A percentile compares a stretch with the other conserved stretches of the same genome.
Evolutionary conservation across 2,888 invertebrate species (phyloP).

Genomic region (Lasioglossum morio): DNA sequence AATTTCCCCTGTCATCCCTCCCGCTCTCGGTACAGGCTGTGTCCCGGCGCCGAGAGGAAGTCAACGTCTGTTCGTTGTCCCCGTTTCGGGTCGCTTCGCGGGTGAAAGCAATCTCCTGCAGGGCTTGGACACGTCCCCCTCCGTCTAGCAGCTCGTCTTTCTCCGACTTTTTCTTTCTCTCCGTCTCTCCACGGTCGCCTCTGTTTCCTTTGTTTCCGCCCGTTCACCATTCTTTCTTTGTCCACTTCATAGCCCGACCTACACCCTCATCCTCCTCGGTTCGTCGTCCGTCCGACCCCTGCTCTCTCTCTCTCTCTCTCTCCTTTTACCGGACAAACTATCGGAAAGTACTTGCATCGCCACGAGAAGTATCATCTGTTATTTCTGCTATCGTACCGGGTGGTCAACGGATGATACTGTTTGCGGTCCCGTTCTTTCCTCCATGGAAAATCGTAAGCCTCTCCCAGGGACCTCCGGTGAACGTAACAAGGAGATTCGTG

Average conservation of each 20-base stretch:
- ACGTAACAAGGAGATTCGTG: neutral
- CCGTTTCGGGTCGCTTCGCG: constrained; percentile 33
- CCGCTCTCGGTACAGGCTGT: neutral
- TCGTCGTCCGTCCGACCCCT: neutral
- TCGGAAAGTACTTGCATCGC: constrained; percentile 15
- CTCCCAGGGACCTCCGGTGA: no score
- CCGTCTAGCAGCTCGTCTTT: neutral
- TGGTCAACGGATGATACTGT: constrained; percentile 3
- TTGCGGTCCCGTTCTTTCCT: neutral
- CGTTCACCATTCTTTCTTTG: neutral
- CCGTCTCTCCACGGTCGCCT: neutral
- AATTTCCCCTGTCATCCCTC: neutral
- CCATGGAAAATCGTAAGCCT: neutral
- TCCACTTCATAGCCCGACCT: neutral
- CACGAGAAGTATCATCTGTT: constrained; percentile 2
- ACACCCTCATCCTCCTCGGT: neutral
- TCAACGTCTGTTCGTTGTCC: constrained; percentile 34
- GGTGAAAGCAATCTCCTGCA: constrained; percentile 49
- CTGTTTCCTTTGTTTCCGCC: constrained; percentile 9
- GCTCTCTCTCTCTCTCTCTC: neutral
- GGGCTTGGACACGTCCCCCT: constrained; percentile 22
- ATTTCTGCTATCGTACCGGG: neutral
- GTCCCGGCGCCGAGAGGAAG: neutral
- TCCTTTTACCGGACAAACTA: constrained; percentile 1
- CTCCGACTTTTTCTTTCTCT: constrained; percentile 9